Conservation (phyloP, 2,797 vertebrate species). For the Manis javanica region DNA sequence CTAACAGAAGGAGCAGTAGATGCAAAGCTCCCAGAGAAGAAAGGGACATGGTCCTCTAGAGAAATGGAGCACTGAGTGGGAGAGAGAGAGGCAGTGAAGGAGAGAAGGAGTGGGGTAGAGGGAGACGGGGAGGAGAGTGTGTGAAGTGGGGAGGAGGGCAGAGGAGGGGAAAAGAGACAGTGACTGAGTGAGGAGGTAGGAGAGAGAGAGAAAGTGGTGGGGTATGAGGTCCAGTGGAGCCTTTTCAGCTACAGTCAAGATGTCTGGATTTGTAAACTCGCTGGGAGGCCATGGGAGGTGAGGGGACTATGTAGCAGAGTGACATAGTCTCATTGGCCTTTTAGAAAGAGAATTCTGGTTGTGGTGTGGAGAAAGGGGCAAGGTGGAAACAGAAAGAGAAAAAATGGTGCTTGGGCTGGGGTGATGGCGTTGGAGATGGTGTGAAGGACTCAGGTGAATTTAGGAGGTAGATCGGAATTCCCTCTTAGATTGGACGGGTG, state of each 20-base stretch:
- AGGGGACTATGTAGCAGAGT: neutral
- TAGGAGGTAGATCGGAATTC: neutral
- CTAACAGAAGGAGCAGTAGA: neutral
- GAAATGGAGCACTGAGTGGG: neutral
- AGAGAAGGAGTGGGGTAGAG: neutral
- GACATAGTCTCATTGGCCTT: neutral
- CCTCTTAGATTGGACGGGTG: neutral
- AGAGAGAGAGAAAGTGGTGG: neutral
- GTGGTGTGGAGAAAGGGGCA: neutral
- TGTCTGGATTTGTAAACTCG: neutral
- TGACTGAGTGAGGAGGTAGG: neutral
- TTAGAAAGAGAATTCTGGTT: neutral
- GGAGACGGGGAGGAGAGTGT: too few species aligned
- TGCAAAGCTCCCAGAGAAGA: neutral
- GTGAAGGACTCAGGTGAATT: neutral
- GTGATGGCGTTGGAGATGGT: neutral
- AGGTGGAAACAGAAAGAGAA: neutral
- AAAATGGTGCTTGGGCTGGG: neutral
- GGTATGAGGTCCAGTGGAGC: neutral
- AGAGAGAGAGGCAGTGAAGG: too few species aligned
- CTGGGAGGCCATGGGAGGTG: neutral
- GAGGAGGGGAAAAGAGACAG: too few species aligned
- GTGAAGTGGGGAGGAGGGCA: neutral
- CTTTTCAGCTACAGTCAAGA: neutral
- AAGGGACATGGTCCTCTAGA: neutral